phyloP scores from a whole-genome alignment of 1,140 invertebrate genomes.

The Macrosteles quadrilineatus region DNA sequence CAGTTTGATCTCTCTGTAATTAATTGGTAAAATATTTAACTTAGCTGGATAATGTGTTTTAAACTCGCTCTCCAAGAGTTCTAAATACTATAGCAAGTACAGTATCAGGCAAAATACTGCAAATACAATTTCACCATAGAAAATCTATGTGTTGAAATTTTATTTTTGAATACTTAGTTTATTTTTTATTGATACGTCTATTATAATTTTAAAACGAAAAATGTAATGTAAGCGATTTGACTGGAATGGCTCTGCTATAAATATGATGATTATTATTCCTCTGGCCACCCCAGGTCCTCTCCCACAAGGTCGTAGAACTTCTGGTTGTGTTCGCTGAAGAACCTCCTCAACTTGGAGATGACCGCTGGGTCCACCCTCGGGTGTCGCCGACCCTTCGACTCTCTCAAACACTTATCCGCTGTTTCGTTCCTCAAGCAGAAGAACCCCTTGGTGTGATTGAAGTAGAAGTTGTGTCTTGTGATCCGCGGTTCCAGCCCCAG shows the following conservation, averaged over 20 bases:
- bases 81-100: no score
- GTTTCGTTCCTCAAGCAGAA: slow-evolving; percentile 89
- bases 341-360: slow-evolving; percentile 84
- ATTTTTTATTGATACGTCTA: no score
- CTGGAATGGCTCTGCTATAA: background rate
- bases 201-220: no score
- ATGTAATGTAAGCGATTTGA: no score
- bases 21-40: background rate
- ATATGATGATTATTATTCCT: slow-evolving; percentile 57
- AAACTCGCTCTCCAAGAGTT: background rate
- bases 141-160: no score
- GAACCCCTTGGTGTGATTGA: slow-evolving; percentile 96
- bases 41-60: background rate
- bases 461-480: slow-evolving; percentile 90
- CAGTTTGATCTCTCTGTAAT: background rate
- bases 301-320: slow-evolving; percentile 93
- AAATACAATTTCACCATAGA: no score
- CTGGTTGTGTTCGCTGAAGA: slow-evolving; percentile 94
- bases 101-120: no score
- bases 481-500: slow-evolving; percentile 77
- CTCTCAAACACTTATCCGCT: slow-evolving; percentile 86
- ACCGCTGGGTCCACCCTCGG: slow-evolving; percentile 82
- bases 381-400: slow-evolving; percentile 93
- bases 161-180: no score
- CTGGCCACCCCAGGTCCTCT: slow-evolving; percentile 88